Evolutionary conservation across 2,113 vertebrate genomes (phyloP).

Genomic region (Coptodon bakossiorum): DNA sequence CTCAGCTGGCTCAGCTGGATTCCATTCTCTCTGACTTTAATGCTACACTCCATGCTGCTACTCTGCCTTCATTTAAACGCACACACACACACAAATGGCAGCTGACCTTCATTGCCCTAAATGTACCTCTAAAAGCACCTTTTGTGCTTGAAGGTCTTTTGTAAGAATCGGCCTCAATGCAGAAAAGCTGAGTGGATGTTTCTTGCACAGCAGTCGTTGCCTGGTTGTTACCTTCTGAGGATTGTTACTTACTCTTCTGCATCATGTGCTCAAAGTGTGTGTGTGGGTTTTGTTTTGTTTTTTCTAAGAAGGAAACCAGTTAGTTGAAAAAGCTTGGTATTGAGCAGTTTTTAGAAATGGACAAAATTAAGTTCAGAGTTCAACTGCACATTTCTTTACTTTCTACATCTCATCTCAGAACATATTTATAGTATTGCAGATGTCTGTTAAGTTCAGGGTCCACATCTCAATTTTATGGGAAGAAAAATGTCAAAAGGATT

Average conservation of each 20-base stretch:
- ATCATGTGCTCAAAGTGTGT: background rate
- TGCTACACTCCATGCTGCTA: background rate
- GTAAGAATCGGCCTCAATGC: background rate
- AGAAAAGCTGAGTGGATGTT: background rate
- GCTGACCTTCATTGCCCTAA: background rate
- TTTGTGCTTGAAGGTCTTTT: background rate
- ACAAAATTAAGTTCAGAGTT: background rate
- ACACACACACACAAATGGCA: background rate
- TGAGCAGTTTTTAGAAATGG: background rate
- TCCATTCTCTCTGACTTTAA: conserved; percentile 1
- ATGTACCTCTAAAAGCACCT: background rate
- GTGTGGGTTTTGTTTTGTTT: background rate
- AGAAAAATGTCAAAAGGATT: background rate
- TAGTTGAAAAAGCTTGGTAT: background rate
- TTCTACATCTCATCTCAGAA: background rate
- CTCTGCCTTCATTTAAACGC: background rate
- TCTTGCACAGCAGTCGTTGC: background rate
- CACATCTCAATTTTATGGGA: background rate
- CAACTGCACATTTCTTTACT: background rate
- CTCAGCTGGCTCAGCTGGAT: background rate
- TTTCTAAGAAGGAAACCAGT: background rate
- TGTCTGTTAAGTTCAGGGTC: background rate
- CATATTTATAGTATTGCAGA: background rate
- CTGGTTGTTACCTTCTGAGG: background rate
- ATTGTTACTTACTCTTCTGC: background rate